Base-by-base conservation (phyloP, 2,113 vertebrate species). In the Larimichthys polyactis region DNA sequence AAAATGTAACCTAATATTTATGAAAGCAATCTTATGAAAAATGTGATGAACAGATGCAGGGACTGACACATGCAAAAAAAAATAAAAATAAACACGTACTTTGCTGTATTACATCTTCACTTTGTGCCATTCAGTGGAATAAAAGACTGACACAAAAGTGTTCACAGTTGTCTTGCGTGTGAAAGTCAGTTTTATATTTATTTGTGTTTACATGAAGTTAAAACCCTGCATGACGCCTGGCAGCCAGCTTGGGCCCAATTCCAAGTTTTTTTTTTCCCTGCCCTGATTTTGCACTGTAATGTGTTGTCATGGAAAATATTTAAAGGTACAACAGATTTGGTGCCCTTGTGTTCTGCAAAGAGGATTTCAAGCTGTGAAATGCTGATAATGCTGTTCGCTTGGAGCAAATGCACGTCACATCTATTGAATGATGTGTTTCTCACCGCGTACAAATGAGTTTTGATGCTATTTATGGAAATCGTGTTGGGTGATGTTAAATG, bases 321-420 rank as follows among this genome's bases (percentile, higher is more conserved):
- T 58, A 24, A 64, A 71, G 49, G 66, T 78, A 69, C 83, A 78
- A 81, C 11, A 57, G 43, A 77, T 16, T 51, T 46, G 58, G 52
- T 64, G n/a, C 54, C 68, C 73, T 84, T 85, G 66, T 87, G 83
- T 81, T 74, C 36, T 44, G 66, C 14, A 55, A 36, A 64, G 27
- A 79, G 62, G 62, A 44, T 72, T 85, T 70, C 54, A 81, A 84
- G 85, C 81, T 86, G 83, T 59, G 55, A 55, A 68, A 59, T 4
- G 7, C 66, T 32, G 85, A 88, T 85, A 90, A 81, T 79, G 65
- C 69, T 19, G 32, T 29, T 85, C 80, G 71, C 77, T 83, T 40
- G 44, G 67, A 85, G 79, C 63, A 63, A 82, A 65, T 43, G 60
- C 79, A 67, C 49, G 81, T 81, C 85, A 78, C 60, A 66, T 82